These are phyloP conservation scores for Oophaga sylvatica DNA, from an alignment of 2,797 vertebrate genomes.

Conservation along the genomic window DNA sequence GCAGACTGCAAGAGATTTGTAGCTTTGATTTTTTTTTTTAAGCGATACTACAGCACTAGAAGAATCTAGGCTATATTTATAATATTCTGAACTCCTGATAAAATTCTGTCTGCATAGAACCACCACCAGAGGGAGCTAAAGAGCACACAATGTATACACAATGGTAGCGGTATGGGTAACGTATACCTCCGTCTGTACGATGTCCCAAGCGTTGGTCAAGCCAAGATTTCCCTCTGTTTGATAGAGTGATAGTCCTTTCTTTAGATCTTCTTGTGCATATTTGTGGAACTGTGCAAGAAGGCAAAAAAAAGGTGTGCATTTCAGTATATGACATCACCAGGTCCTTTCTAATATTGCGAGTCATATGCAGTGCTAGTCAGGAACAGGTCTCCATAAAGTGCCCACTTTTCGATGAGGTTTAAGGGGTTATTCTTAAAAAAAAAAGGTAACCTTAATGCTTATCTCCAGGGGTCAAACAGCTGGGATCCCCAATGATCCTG, in stretches of 20 bases:
- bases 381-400: too few species aligned
- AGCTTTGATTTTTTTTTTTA: background rate
- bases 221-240: conserved; percentile 58
- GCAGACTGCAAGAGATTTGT: background rate
- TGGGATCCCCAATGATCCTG: too few species aligned
- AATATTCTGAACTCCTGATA: background rate
- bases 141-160: background rate
- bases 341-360: background rate
- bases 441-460: too few species aligned
- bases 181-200: conserved; percentile 64
- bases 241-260: conserved; percentile 63
- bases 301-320: background rate
- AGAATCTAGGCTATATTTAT: background rate
- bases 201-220: conserved; percentile 66
- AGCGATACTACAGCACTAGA: background rate
- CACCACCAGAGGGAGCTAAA: background rate
- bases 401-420: too few species aligned
- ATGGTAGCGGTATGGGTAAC: background rate
- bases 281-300: conserved; percentile 60
- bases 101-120: background rate
- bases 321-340: background rate
- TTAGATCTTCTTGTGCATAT: conserved; percentile 64
- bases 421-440: too few species aligned
- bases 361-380: too few species aligned
- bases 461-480: too few species aligned